These are phyloP conservation scores for Phaedon cochleariae DNA, from an alignment of 2,888 invertebrate genomes.

Conservation along the genomic window DNA sequence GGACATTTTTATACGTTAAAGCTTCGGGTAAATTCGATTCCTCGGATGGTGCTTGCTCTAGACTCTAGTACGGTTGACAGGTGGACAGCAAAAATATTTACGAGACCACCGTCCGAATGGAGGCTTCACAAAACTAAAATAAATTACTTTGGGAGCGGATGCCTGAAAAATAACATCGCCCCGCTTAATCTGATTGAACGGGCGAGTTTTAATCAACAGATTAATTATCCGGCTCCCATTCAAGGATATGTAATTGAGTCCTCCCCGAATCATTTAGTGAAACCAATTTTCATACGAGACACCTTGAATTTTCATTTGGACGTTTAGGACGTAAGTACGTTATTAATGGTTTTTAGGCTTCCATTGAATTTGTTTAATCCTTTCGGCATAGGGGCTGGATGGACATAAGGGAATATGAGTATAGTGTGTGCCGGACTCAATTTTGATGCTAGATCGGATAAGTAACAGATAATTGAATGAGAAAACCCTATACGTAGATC, in stretches of 20 bases:
- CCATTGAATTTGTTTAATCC: conserved; percentile 1
- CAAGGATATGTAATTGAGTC: background rate
- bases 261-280: background rate
- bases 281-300: background rate
- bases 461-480: background rate
- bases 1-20: too few relatives aligned
- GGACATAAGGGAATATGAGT: background rate
- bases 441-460: background rate
- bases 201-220: background rate
- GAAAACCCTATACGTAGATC: background rate
- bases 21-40: too few relatives aligned
- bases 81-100: conserved; percentile 54
- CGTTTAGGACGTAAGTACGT: background rate
- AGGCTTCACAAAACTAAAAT: background rate
- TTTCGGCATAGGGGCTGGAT: background rate
- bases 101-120: conserved; percentile 40
- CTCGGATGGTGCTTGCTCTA: too few relatives aligned
- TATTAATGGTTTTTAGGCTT: background rate
- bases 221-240: background rate
- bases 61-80: conserved; percentile 51
- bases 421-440: background rate
- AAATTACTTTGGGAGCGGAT: background rate
- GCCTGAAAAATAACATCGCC: background rate
- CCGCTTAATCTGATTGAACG: conserved; percentile 1
- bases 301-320: background rate